phyloP scores from a whole-genome alignment of 2,113 vertebrate genomes.

The Lamprotornis superbus region DNA sequence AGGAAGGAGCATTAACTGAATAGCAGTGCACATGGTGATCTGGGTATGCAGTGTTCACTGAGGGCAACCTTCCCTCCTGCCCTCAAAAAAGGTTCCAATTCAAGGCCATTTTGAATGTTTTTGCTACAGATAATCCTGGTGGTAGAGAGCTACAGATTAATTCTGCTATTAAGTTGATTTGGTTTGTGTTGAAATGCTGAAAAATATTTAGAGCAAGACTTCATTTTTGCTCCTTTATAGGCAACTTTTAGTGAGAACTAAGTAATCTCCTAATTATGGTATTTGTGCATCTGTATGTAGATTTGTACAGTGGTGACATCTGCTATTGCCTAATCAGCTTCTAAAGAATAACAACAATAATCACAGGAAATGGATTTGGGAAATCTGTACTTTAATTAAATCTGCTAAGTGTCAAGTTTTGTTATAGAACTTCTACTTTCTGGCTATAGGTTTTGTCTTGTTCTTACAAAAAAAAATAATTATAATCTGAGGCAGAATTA shows the following conservation, averaged over 20 bases:
- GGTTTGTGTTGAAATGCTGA: neutral
- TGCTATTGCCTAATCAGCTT: slow-evolving; percentile 56
- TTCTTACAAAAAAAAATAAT: slow-evolving; percentile 28
- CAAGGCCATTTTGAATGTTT: neutral
- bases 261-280: slow-evolving; percentile 24
- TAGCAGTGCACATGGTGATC: rapidly evolving
- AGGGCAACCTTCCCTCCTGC: rapidly evolving
- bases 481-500: neutral
- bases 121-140: neutral
- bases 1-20: neutral
- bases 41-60: rapidly evolving
- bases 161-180: neutral
- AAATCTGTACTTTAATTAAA: slow-evolving; percentile 59
- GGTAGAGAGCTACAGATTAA: neutral
- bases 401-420: slow-evolving; percentile 44
- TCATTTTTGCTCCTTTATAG: neutral
- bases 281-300: slow-evolving; percentile 20
- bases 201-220: neutral
- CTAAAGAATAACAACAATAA: slow-evolving; percentile 52
- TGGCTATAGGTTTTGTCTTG: neutral
- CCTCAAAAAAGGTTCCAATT: neutral
- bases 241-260: neutral
- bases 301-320: slow-evolving; percentile 49
- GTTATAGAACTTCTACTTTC: neutral
- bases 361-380: slow-evolving; percentile 56